A percentile compares a stretch with the other conserved stretches of the same genome.
Evolutionary conservation across 2,888 invertebrate species (phyloP).

Genomic region (Eulithis testata): DNA sequence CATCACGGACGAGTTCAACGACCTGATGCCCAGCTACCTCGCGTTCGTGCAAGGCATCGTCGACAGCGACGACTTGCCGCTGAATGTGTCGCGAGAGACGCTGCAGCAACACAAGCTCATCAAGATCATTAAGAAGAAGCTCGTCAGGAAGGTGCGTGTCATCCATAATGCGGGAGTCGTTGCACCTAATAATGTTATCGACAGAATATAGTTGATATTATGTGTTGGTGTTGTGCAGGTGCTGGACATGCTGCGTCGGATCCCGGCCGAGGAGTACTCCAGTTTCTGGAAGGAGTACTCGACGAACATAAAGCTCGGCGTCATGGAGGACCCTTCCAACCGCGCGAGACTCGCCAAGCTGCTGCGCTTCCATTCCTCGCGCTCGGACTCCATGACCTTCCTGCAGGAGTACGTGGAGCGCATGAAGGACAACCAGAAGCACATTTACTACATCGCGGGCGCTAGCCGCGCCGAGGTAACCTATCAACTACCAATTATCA

Average conservation of each 20-base stretch:
- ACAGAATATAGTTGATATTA: no score
- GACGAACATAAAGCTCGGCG: conserved; percentile 97
- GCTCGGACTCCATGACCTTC: conserved; percentile 86
- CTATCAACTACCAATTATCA: no score
- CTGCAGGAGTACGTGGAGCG: conserved; percentile 95
- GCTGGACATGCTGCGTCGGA: conserved; percentile 93
- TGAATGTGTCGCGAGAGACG: conserved; percentile 99
- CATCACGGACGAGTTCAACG: conserved; percentile 99
- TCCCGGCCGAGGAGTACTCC: conserved; percentile 94
- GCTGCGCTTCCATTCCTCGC: conserved; percentile 94
- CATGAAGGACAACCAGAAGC: conserved; percentile 97
- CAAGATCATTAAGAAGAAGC: conserved; percentile 99
- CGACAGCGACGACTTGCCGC: conserved; percentile 98
- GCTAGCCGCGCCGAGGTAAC: conserved; percentile 89
- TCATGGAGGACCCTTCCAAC: conserved; percentile 99
- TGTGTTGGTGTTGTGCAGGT: conserved; percentile 81
- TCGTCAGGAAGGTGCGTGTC: conserved; percentile 90
- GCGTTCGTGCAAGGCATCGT: conserved; percentile 97
- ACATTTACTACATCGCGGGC: conserved; percentile 98
- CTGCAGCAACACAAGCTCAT: conserved; percentile 99
- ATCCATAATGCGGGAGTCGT: no score
- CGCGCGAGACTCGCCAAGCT: conserved; percentile 97
- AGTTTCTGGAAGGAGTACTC: conserved; percentile 99
- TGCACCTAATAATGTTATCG: no score
- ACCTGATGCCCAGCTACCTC: conserved; percentile 99